phyloP scores from a whole-genome alignment of 2,888 invertebrate genomes.

The Drosophila cyrtoloma region DNA sequence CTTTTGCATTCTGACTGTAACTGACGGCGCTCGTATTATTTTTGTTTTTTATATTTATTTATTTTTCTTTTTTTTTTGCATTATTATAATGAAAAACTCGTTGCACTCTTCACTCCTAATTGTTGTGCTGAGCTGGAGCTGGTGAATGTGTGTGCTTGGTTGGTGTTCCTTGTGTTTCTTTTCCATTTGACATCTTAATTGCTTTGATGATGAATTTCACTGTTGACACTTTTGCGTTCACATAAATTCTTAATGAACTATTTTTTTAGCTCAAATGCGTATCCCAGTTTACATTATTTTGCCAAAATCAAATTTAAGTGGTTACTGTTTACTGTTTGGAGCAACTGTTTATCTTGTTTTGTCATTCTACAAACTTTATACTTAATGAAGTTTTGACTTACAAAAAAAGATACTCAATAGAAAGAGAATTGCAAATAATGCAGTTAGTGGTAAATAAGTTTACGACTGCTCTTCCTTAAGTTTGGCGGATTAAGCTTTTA shows the following conservation, averaged over 20 bases:
- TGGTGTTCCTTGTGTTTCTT: constrained; percentile 33
- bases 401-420: not conserved
- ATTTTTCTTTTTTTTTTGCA: constrained; percentile 55
- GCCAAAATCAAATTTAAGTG: not conserved
- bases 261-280: constrained; percentile 12
- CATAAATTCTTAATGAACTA: constrained; percentile 65
- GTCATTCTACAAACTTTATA: not conserved
- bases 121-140: constrained; percentile 1
- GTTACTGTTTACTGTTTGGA: not conserved
- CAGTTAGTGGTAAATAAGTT: not conserved
- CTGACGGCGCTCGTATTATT: constrained; percentile 20
- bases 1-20: constrained; percentile 26
- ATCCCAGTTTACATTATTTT: constrained; percentile 6
- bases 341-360: not conserved
- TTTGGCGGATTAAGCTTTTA: not conserved
- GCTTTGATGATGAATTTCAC: constrained; percentile 70
- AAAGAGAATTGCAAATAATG: not conserved
- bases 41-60: too few relatives aligned
- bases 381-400: not conserved
- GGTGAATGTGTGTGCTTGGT: constrained; percentile 16
- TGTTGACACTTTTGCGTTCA: constrained; percentile 74
- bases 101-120: constrained; percentile 21
- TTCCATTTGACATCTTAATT: constrained; percentile 71
- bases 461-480: not conserved
- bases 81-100: constrained; percentile 49